Percentiles rank a stretch among this genome's conserved stretches.
Conservation (phyloP, 1,140 invertebrate species). For the Zaprionus inermis region DNA sequence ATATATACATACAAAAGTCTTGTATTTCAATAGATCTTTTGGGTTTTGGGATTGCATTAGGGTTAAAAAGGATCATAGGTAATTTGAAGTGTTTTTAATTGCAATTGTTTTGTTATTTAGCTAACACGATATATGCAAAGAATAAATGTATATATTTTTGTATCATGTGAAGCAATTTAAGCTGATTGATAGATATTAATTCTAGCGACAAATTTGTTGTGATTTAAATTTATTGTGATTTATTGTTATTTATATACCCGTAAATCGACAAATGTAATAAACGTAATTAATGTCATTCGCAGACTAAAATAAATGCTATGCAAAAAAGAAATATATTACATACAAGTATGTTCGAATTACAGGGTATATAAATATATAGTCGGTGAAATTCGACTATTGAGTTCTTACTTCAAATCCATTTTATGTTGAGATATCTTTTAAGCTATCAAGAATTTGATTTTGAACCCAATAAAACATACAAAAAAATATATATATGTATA, state of each 20-base stretch:
- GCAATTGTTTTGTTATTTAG: conserved; percentile 41
- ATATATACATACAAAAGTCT: conserved; percentile 29
- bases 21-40: conserved; percentile 45
- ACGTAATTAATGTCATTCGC: conserved; percentile 22
- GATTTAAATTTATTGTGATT: conserved; percentile 73
- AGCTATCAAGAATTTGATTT: conserved; percentile 65
- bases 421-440: conserved; percentile 64
- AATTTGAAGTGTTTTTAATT: conserved; percentile 40
- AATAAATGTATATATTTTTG: conserved; percentile 69
- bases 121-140: conserved; percentile 45
- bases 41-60: conserved; percentile 47
- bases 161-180: conserved; percentile 52
- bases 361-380: conserved; percentile 37
- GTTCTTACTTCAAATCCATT: conserved; percentile 40
- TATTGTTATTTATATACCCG: conserved; percentile 68
- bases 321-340: background rate
- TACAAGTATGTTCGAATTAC: conserved; percentile 6
- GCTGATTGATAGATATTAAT: conserved; percentile 63
- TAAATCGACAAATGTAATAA: background rate
- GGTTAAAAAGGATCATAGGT: conserved; percentile 30
- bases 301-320: conserved; percentile 31
- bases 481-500: conserved; percentile 25
- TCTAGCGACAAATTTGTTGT: conserved; percentile 72
- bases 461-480: conserved; percentile 45
- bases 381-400: conserved; percentile 33